Base-by-base conservation (phyloP, 2,888 invertebrate species). In the Drosophila anomelani region DNA sequence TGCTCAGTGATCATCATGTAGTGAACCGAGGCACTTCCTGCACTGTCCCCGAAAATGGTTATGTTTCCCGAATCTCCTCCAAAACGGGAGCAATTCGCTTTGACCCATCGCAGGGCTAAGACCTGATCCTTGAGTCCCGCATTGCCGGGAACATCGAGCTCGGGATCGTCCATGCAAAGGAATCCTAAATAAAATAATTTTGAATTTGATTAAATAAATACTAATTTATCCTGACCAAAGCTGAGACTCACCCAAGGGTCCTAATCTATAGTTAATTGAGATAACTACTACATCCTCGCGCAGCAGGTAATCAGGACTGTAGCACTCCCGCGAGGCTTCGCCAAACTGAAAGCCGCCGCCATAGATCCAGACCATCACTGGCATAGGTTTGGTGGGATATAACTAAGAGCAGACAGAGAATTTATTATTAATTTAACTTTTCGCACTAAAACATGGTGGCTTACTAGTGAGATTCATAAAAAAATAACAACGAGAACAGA, bases 51-150 rank as follows among this genome's bases (percentile, higher is more conserved):
- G 73, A 94, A 94, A 46, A 94, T 81, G 2, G 94, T 94, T 1
- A 92, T 93, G 78, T 94, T 94, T 46, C 92, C 89, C 5, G 93
- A 91, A 78, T 94, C 93, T 13, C 94, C 94, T 62, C 93, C 93
- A 78, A 94, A 94, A 38, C 91, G 90, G n/a, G 84, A 75, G 49
- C 94, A 93, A 78, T 94, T 94, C n/a, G 90, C 91, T 73, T 93
- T 92, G 3, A 94, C 92, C 94, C 94, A 94, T 77, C 92, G 92
- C 44, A 94, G 79, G 0, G 93, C 94, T 88, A 94, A 79, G 0
- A 93, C 91, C 86, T 93, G 93, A 83, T 94, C 94, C 81, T 94
- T 94, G 0, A 94, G 90, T 0, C 93, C 94, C 0, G 94, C 94
- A 87, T 94, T 94, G 17, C 94, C 94, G 49, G 94, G 93, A 36